Evolutionary conservation across 2,797 vertebrate species (phyloP).

Genomic region (Aphelocoma californica): DNA sequence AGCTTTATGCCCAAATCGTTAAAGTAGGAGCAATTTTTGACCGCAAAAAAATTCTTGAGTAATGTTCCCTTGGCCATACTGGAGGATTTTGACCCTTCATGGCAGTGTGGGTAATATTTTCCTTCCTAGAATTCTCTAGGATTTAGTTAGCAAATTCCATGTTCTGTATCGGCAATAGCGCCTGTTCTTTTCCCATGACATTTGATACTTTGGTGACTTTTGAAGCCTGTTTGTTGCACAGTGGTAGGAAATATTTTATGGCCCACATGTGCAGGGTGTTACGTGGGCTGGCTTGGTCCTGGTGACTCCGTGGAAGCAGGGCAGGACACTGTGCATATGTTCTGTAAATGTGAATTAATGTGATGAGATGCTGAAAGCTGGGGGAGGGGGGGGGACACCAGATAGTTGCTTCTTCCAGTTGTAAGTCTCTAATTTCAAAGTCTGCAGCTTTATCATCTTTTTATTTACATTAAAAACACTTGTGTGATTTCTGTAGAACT

Average conservation of each 20-base stretch:
- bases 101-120: neutral
- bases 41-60: neutral
- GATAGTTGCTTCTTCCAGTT: neutral
- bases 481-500: slow-evolving; percentile 73
- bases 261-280: neutral
- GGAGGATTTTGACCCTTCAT: neutral
- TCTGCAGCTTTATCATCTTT: neutral
- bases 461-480: neutral
- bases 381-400: neutral
- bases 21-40: neutral
- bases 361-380: neutral
- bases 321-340: rapidly evolving
- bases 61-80: neutral
- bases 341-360: neutral
- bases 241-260: neutral
- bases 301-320: neutral
- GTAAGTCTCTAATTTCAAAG: neutral
- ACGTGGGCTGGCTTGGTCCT: neutral
- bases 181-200: slow-evolving; percentile 28
- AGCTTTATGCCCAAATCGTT: neutral
- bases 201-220: neutral
- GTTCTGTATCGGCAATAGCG: rapidly evolving
- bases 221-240: neutral
- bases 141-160: slow-evolving; percentile 26
- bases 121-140: slow-evolving; percentile 20